phyloP scores from a whole-genome alignment of 2,797 vertebrate species.

The Lepus oiostolus region DNA sequence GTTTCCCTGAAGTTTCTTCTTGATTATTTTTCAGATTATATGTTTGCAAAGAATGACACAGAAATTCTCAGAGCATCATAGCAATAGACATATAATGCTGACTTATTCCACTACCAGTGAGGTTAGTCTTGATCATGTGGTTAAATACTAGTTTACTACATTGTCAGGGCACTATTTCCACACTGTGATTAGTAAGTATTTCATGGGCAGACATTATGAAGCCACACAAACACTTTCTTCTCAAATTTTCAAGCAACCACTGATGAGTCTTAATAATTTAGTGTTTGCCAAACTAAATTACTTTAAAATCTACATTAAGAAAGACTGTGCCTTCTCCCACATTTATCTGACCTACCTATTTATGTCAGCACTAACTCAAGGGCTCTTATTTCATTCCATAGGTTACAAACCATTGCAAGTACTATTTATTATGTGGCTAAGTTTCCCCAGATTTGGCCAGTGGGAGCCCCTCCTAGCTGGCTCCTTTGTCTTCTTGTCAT shows the following conservation, averaged over 20 bases:
- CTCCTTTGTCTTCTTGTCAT: neutral
- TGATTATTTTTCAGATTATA: conserved; percentile 36
- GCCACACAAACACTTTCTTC: neutral
- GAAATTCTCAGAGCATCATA: neutral
- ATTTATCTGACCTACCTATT: neutral
- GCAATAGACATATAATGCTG: neutral
- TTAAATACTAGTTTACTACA: neutral
- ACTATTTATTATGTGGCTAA: conserved; percentile 19
- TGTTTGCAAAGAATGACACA: conserved; percentile 14
- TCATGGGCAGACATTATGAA: neutral
- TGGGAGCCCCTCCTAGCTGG: neutral
- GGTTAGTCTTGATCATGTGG: neutral
- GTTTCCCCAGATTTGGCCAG: neutral
- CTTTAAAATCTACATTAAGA: neutral
- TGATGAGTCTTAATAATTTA: conserved; percentile 44
- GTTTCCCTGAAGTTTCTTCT: conserved; percentile 61
- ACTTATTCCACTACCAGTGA: neutral
- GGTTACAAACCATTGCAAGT: neutral
- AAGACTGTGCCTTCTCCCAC: neutral
- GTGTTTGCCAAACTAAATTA: neutral
- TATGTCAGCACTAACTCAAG: neutral
- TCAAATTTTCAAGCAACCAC: neutral
- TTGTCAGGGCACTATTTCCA: neutral
- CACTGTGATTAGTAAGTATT: neutral
- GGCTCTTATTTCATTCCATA: neutral